These are phyloP conservation scores for Hedya salicella DNA, from an alignment of 2,888 invertebrate species.

Conservation along the genomic window DNA sequence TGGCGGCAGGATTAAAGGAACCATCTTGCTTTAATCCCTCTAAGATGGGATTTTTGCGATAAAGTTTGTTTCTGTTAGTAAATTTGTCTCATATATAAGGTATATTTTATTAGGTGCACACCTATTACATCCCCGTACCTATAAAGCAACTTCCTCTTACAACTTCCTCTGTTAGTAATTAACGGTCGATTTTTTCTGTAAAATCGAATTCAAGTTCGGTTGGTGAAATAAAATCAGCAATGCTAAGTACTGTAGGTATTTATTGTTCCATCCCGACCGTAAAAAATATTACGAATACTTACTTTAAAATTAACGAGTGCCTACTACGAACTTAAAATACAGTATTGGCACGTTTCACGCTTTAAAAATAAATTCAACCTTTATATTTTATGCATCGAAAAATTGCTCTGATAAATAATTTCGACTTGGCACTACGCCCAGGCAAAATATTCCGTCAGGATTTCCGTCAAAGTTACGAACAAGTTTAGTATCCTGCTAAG, in stretches of 20 bases:
- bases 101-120: too few species aligned
- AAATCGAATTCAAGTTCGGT: too few species aligned
- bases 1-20: constrained; percentile 32
- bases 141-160: too few species aligned
- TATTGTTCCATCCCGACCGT: too few species aligned
- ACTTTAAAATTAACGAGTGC: not conserved
- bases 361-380: constrained; percentile 12
- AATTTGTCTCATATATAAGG: too few species aligned
- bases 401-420: constrained; percentile 42
- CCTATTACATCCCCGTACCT: too few species aligned
- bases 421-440: constrained; percentile 28
- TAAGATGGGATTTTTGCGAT: constrained; percentile 11
- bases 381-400: constrained; percentile 43
- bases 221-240: too few species aligned
- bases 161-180: too few species aligned
- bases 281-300: too few species aligned
- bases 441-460: constrained; percentile 39
- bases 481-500: constrained; percentile 43
- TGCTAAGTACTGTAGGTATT: too few species aligned
- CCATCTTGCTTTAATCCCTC: constrained; percentile 13
- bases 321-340: not conserved
- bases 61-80: too few species aligned
- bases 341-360: constrained; percentile 20
- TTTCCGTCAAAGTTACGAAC: constrained; percentile 41
- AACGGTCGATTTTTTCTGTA: too few species aligned